Base-by-base conservation (phyloP, 2,888 invertebrate genomes). In the Branchinecta sandiegonensis region DNA sequence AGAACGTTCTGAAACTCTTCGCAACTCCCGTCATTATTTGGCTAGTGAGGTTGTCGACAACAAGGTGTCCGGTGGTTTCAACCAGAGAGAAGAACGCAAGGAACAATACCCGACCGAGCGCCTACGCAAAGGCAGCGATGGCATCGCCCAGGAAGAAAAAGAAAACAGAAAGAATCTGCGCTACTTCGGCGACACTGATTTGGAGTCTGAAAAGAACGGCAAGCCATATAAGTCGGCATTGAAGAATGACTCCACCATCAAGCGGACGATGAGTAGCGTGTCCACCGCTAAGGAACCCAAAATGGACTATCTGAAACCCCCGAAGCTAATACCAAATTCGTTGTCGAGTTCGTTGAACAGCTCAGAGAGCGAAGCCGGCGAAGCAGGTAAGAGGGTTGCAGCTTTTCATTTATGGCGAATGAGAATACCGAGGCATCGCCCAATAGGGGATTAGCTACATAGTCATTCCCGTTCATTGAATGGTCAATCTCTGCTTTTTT, bases 181-280 rank as follows among this genome's bases (percentile, higher is more conserved):
- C 67, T 90, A 89, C 81, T 90, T 90, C 78, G 90, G 89, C 23
- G 89, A 90, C 78, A 89, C 89, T 11, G 89, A 90, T 76, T 81
- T 83, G 70, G 89, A 90, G 74, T 88, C 89, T 12, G 85, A 85
- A 75, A 81, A 68, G 37, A 56, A 56, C 23, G 63, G 14, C 23
- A 23, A 17, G n/a, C 63, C 63, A n/a, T 56, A 56, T 23, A 56
- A 67, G 65, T 14, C 67, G 69, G 14, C 17, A 68, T 65, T 11
- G 70, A 50, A 68, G 66, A 47, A 68, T 46, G 47, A 70, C 69
- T 8, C 71, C 70, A 12, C 69, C 68, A 17, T 65, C 69, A 65
- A 67, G 48, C 47, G 67, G 13, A 14, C 48, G 23, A 47, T 12
- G 47, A 47, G 67, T n/a, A 67, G 67, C 48, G 48, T 48, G 14